Evolutionary conservation across 2,113 vertebrate species (phyloP).

Genomic region (Neolamprologus fasciatus): DNA sequence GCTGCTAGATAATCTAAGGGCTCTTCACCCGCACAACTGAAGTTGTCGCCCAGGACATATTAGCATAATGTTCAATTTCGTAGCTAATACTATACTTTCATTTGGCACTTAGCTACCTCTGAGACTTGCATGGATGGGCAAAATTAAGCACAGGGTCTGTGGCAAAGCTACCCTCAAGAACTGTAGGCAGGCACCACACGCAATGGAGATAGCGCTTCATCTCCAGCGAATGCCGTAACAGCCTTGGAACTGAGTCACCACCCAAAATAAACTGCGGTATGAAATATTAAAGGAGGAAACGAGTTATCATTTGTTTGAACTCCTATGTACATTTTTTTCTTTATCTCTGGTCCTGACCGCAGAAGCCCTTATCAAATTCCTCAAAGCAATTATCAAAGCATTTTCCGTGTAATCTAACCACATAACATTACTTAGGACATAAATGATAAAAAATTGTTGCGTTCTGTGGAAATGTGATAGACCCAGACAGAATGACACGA

Average conservation of each 20-base stretch:
- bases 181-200: not conserved
- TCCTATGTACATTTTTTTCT: not conserved
- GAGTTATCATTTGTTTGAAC: not conserved
- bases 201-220: not conserved
- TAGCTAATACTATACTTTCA: constrained; percentile 10
- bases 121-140: not conserved
- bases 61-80: constrained; percentile 48
- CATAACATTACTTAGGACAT: constrained; percentile 9
- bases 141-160: not conserved
- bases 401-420: constrained; percentile 28
- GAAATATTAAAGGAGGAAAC: not conserved
- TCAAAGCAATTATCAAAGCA: constrained; percentile 28
- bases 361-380: constrained; percentile 28
- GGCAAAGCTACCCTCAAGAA: not conserved
- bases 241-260: not conserved
- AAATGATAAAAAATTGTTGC: constrained; percentile 27
- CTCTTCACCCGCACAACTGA: constrained; percentile 7
- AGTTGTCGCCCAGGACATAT: constrained; percentile 22
- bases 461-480: constrained; percentile 35
- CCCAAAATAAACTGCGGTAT: not conserved
- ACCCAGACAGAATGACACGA: constrained; percentile 30
- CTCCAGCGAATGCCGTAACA: not conserved
- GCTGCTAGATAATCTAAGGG: constrained; percentile 20
- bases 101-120: constrained; percentile 4
- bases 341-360: constrained; percentile 2